Evolutionary conservation across 2,797 vertebrate genomes (phyloP), one percentile per base, ranked within the genome.

Genomic region (Onychomys torridus): DNA sequence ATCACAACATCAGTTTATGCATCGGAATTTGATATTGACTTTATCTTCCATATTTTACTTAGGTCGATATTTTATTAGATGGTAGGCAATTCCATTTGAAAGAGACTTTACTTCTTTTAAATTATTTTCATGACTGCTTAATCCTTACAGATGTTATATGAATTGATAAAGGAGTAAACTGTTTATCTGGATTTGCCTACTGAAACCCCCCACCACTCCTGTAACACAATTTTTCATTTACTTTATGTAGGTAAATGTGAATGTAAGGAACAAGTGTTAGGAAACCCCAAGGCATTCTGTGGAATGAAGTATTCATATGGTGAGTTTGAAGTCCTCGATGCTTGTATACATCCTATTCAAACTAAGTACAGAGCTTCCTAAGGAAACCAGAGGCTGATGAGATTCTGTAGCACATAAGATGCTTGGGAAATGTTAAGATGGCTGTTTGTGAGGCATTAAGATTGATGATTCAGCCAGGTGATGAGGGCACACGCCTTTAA

Each of bases 241-340:
- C 96, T 98, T 90, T 98, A 94, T 97, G 71, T 98, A 99, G 99
- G 99, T 98, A 99, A 99, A 98, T 99, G 99, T 52, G 99, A 99
- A 97, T 99, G 99, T 98, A 99, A 99, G 98, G 99, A 99, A 93
- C 99, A 99, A 97, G 98, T 98, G 14, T 98, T 99, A 98, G 99
- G 99, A 98, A 99, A 99, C 98, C 98, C 99, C 93, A 99, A 99
- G 98, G 98, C 99, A 81, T 99, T 99, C 99, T 99, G 99, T 40
- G 99, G 98, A 86, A 99, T 99, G 99, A 99, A 99, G 97, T 99
- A 99, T 91, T 99, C 99, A 16, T 99, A 99, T 11, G 99, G 99
- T 99, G 97, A 99, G 99, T 98, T 82, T 61, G 37, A 0, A 90
- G 67, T 65, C 57, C 40, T 76, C 77, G 5, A 59, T 82, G 63